phyloP scores from a whole-genome alignment of 2,888 invertebrate species.

The Beris morrisii region DNA sequence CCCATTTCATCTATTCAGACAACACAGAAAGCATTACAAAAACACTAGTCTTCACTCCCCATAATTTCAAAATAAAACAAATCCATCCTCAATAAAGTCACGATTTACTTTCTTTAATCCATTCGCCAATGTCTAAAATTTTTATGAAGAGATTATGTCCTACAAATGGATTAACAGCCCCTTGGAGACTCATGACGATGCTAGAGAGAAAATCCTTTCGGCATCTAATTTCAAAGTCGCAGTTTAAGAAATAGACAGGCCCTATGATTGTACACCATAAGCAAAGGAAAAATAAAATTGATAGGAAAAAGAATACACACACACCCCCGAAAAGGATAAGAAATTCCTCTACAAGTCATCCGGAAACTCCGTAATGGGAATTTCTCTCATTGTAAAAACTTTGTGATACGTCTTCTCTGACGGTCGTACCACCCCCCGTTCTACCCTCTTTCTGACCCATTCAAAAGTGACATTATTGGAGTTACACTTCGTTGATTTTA shows the following conservation, averaged over 20 bases:
- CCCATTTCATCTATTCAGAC: too few species aligned
- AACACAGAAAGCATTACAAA: too few species aligned
- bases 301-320: conserved; percentile 17
- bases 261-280: neutral
- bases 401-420: conserved; percentile 30
- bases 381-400: conserved; percentile 38
- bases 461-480: conserved; percentile 39
- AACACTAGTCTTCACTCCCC: too few species aligned
- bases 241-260: neutral
- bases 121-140: conserved; percentile 15
- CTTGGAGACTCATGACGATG: conserved; percentile 19
- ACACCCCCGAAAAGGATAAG: conserved; percentile 21
- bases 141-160: conserved; percentile 32
- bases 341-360: conserved; percentile 34
- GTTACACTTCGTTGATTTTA: conserved; percentile 40
- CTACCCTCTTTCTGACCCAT: conserved; percentile 29
- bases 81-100: conserved; percentile 6
- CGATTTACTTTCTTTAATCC: conserved; percentile 16
- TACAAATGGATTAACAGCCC: conserved; percentile 31
- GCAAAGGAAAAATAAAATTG: neutral
- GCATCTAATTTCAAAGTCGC: conserved; percentile 30
- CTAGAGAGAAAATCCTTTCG: conserved; percentile 18
- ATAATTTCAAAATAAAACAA: neutral
- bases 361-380: conserved; percentile 37
- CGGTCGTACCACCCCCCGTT: neutral